Percentiles rank a stretch among this genome's conserved stretches.
phyloP scores from a whole-genome alignment of 2,888 invertebrate genomes.

The Drosophila kambysellisi region DNA sequence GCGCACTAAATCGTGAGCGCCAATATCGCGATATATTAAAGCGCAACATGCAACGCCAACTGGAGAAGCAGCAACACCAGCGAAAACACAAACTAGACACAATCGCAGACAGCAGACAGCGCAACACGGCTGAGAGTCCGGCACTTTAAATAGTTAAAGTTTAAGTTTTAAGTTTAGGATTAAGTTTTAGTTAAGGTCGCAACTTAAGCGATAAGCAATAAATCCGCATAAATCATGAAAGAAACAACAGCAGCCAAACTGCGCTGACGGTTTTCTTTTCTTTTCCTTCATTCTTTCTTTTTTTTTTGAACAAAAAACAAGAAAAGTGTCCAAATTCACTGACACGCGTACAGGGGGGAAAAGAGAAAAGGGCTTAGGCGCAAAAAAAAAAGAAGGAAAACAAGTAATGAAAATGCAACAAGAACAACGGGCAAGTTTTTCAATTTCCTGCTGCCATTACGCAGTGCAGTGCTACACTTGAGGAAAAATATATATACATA shows the following conservation, averaged over 20 bases:
- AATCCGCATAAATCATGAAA: slow-evolving; percentile 60
- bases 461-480: slow-evolving; percentile 24
- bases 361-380: slow-evolving; percentile 15
- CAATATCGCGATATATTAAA: slow-evolving; percentile 56
- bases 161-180: slow-evolving; percentile 16
- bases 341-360: slow-evolving; percentile 42
- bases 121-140: slow-evolving; percentile 8
- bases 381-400: slow-evolving; percentile 13
- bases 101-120: background rate
- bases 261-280: background rate
- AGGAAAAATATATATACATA: background rate
- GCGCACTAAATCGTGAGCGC: slow-evolving; percentile 58
- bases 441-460: slow-evolving; percentile 78
- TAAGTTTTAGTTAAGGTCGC: slow-evolving; percentile 14
- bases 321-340: slow-evolving; percentile 64
- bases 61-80: slow-evolving; percentile 41
- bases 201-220: slow-evolving; percentile 40
- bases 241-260: slow-evolving; percentile 1
- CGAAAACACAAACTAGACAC: slow-evolving; percentile 2
- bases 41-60: slow-evolving; percentile 54
- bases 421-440: slow-evolving; percentile 64
- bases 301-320: slow-evolving; percentile 32
- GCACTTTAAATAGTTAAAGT: slow-evolving; percentile 20
- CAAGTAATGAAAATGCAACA: slow-evolving; percentile 28
- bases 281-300: background rate